Percentiles rank a stretch among this genome's conserved stretches.
These are phyloP conservation scores for Ctenochaetus hawaiiensis DNA, from an alignment of 2,797 vertebrate species.

Conservation along the genomic window DNA sequence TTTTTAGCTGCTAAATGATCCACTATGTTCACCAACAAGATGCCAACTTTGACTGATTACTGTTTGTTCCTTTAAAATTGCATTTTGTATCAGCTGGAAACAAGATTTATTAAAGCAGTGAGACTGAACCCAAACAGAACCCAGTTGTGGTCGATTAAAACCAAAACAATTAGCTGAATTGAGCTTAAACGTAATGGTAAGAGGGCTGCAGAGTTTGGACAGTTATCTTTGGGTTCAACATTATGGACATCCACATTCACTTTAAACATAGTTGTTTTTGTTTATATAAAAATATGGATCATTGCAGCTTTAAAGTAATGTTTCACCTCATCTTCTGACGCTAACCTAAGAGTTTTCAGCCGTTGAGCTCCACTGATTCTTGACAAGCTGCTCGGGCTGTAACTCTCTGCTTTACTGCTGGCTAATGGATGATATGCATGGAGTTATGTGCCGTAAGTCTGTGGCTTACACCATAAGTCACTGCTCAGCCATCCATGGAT, in stretches of 20 bases:
- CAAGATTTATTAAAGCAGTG: background rate
- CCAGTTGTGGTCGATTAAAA: too few species aligned
- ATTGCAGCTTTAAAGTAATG: conserved; percentile 8
- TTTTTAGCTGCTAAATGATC: background rate
- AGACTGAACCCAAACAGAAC: background rate
- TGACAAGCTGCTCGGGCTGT: conserved; percentile 35
- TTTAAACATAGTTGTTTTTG: background rate
- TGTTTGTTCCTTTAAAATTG: background rate
- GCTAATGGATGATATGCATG: conserved; percentile 48
- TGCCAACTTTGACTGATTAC: background rate
- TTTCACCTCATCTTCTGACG: background rate
- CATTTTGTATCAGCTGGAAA: background rate
- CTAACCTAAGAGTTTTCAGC: conserved; percentile 2
- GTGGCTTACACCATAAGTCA: conserved; percentile 55
- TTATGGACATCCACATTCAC: background rate
- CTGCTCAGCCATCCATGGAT: conserved; percentile 63
- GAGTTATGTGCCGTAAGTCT: conserved; percentile 46
- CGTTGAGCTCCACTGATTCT: conserved; percentile 8
- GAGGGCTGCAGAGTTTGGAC: background rate
- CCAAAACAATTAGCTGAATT: conserved; percentile 5
- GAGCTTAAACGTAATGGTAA: background rate
- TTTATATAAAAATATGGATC: background rate
- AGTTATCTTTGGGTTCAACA: background rate
- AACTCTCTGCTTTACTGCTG: conserved; percentile 39
- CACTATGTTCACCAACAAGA: background rate